Base-by-base conservation (phyloP, 2,888 invertebrate genomes). In the Epirrhoe alternata region DNA sequence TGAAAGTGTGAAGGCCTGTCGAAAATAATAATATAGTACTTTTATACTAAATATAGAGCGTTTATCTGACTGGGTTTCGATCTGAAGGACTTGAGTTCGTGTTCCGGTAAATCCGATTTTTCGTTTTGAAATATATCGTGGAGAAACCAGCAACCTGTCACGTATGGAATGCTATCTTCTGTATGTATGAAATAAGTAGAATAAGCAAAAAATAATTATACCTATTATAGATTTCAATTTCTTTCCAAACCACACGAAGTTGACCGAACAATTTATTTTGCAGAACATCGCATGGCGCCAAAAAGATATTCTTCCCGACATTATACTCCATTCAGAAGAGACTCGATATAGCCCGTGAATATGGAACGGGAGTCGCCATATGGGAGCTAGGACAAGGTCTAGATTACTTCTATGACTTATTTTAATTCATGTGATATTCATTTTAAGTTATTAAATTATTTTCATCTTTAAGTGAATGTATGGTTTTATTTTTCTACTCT, bases 331-430 rank as follows among this genome's bases (percentile, higher is more conserved):
- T 99, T 72, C 94, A 97, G 70, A 94, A 95, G 82, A 94, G 99
- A 73, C 90, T 99, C 14, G 95, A 97, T 66, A 89, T 98, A 55
- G 97, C 98, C 0, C 90, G 94, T 64, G 95, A 97, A 82, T 94
- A 97, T 59, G 97, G 97, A 7, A 96, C 96, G 2, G 98, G 98
- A 0, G 93, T 99, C 52, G 97, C 98, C 0, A 96, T 99, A 77
- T 99, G 99, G 99, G 99, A 99, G 85, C 89, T 98, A n/a, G 99
- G 99, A 0, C 99, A 99, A 89, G 99, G 99, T 24, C 92, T 99
- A 16, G 97, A 98, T 88, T 99, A 97, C 86, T 99, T 99, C 88
- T 99, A 98, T 86, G 98, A 99, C 93, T 81, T 93, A 73, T 82
- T 93, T 72, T 93, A 80, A 88, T 80, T 75, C 62, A 71, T 86